Conservation (phyloP, 2,797 vertebrate genomes). For the Manis pentadactyla region DNA sequence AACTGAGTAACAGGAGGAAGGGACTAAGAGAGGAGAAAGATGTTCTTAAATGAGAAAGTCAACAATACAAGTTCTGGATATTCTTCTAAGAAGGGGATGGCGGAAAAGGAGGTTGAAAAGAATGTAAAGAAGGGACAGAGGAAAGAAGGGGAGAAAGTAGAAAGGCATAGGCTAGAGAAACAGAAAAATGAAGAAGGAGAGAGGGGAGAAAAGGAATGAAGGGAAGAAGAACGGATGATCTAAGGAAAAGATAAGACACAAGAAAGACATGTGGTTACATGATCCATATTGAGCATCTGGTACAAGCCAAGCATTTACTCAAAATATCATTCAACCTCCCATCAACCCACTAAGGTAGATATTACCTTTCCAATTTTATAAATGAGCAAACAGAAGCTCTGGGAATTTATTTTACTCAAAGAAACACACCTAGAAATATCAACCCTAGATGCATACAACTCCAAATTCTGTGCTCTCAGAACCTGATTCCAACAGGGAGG, state of each 20-base stretch:
- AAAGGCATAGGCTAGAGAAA: background rate
- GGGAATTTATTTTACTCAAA: background rate
- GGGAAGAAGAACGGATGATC: background rate
- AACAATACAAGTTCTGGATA: background rate
- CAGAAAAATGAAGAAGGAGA: background rate
- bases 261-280: background rate
- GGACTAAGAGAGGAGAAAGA: background rate
- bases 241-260: background rate
- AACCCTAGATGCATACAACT: background rate
- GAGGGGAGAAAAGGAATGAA: background rate
- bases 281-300: background rate
- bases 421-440: background rate
- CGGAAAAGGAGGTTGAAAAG: background rate
- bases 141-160: background rate
- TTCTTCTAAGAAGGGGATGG: background rate
- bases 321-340: background rate
- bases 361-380: background rate
- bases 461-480: constrained; percentile 18
- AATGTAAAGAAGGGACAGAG: background rate
- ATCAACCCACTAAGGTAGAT: background rate
- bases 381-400: background rate
- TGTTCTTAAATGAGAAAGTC: background rate
- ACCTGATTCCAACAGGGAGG: background rate
- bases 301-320: background rate
- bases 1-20: background rate